A percentile compares a stretch with the other conserved stretches of the same genome.
Conservation (phyloP, 2,888 invertebrate genomes). For the Helicoverpa assulta region DNA sequence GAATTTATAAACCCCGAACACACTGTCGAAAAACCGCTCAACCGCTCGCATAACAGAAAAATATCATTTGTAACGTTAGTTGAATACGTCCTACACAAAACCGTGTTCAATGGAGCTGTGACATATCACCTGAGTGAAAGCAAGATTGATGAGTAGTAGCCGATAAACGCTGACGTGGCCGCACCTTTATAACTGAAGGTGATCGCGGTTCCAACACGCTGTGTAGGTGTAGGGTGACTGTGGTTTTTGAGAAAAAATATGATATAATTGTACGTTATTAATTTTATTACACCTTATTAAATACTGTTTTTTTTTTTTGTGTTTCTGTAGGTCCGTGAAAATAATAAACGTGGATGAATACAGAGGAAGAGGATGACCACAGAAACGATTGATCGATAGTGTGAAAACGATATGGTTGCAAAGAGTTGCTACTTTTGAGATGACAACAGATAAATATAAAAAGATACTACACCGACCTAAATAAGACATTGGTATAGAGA, state of each 20-base stretch:
- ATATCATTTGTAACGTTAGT: slow-evolving; percentile 50
- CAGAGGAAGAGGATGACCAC: too few relatives aligned
- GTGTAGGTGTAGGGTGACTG: slow-evolving; percentile 36
- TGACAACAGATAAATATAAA: too few relatives aligned
- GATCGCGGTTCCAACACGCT: slow-evolving; percentile 47
- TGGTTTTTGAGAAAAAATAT: background rate
- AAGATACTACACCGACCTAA: too few relatives aligned
- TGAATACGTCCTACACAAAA: slow-evolving; percentile 54
- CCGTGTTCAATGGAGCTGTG: slow-evolving; percentile 55
- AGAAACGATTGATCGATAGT: too few relatives aligned
- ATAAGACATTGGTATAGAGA: too few relatives aligned
- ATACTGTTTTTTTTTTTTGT: too few relatives aligned
- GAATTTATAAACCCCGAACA: slow-evolving; percentile 24
- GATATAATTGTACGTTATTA: too few relatives aligned
- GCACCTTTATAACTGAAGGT: slow-evolving; percentile 63
- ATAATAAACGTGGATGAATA: too few relatives aligned
- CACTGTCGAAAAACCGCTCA: slow-evolving; percentile 33
- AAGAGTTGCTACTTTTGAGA: too few relatives aligned
- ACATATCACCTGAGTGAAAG: slow-evolving; percentile 61
- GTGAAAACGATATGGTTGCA: too few relatives aligned
- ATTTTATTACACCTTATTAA: too few relatives aligned
- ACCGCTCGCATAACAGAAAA: slow-evolving; percentile 49
- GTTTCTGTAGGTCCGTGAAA: too few relatives aligned
- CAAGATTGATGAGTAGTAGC: slow-evolving; percentile 62
- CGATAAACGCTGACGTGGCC: slow-evolving; percentile 62